Conservation (phyloP, 2,113 vertebrate genomes). For the Siphamia tubifer region DNA sequence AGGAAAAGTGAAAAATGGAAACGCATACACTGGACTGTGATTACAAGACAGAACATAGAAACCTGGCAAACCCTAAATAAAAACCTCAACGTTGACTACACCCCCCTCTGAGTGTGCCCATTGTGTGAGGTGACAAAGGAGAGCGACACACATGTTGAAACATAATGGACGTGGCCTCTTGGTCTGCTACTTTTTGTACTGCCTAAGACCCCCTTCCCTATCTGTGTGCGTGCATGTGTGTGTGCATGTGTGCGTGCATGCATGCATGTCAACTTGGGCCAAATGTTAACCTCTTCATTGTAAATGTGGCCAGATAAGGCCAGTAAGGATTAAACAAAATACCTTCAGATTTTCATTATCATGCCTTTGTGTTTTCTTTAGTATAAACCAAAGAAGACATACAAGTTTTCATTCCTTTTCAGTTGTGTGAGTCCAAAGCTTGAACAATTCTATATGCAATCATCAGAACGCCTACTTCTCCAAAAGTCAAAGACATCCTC, state of each 20-base stretch:
- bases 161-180: constrained; percentile 47
- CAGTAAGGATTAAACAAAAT: too few relatives aligned
- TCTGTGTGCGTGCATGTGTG: background rate
- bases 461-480: too few relatives aligned
- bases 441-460: too few relatives aligned
- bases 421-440: too few relatives aligned
- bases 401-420: too few relatives aligned
- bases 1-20: constrained; percentile 6
- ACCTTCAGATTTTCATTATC: constrained; percentile 2
- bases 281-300: constrained; percentile 23
- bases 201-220: constrained; percentile 15
- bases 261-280: background rate
- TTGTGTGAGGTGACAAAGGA: constrained; percentile 53
- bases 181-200: constrained; percentile 39
- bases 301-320: background rate
- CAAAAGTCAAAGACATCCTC: too few relatives aligned
- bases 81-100: constrained; percentile 31
- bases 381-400: too few relatives aligned
- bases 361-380: background rate
- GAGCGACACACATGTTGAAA: constrained; percentile 25
- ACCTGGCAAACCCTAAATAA: constrained; percentile 18
- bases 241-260: background rate
- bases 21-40: constrained; percentile 8
- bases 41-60: background rate
- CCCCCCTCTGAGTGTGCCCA: constrained; percentile 37